These are phyloP conservation scores for Glossophaga mutica DNA, from an alignment of 2,797 vertebrate genomes.

Conservation along the genomic window DNA sequence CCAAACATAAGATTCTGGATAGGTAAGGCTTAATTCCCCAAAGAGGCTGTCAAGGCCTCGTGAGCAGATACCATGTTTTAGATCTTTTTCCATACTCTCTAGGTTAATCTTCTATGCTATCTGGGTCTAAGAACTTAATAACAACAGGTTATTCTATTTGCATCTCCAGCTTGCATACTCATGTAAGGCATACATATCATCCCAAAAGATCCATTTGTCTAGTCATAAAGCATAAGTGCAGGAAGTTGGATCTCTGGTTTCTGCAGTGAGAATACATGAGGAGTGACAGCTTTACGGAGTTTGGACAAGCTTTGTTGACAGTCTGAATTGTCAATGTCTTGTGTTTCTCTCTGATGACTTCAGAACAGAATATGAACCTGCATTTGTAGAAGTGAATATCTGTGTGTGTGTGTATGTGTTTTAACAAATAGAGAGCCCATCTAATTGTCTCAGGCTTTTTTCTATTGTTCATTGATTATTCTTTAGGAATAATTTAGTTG, in stretches of 20 bases:
- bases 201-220: background rate
- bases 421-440: constrained; percentile 13
- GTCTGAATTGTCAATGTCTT: constrained; percentile 22
- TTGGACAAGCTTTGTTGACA: background rate
- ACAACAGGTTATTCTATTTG: background rate
- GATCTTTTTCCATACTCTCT: background rate
- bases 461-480: background rate
- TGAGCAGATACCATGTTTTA: background rate
- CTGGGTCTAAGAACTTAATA: background rate
- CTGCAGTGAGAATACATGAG: background rate
- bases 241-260: background rate
- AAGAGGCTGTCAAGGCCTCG: background rate
- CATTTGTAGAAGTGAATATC: constrained; percentile 17
- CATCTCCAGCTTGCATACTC: background rate
- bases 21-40: background rate
- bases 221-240: background rate
- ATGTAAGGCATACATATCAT: background rate
- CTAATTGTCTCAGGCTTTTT: background rate
- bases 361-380: constrained; percentile 21
- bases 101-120: background rate
- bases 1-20: background rate
- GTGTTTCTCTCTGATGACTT: constrained; percentile 7
- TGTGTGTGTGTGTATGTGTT: background rate
- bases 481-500: constrained; percentile 12
- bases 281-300: constrained; percentile 12